These are phyloP conservation scores for Phyllotreta cruciferae DNA, from an alignment of 2,888 invertebrate species.

Conservation along the genomic window DNA sequence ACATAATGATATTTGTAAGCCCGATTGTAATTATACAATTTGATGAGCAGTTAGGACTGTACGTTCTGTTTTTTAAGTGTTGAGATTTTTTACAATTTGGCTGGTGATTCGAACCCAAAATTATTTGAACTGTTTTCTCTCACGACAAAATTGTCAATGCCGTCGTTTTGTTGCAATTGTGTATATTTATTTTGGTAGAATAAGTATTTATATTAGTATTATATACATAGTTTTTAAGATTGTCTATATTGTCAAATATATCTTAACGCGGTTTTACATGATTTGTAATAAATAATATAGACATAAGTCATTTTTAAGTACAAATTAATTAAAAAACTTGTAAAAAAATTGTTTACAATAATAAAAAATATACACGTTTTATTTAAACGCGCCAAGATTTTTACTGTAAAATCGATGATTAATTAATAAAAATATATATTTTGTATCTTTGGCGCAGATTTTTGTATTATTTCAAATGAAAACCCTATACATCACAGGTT, in stretches of 20 bases:
- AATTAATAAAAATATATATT: conserved; percentile 55
- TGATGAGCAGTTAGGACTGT: conserved; percentile 19
- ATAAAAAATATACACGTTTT: conserved; percentile 49
- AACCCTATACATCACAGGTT: no score
- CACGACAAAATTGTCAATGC: conserved; percentile 31
- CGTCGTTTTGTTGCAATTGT: conserved; percentile 40
- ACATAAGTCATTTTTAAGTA: conserved; percentile 58
- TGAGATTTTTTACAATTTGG: conserved; percentile 19
- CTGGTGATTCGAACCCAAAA: conserved; percentile 25
- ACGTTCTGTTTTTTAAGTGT: conserved; percentile 14
- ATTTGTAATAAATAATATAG: conserved; percentile 56
- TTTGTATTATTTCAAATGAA: conserved; percentile 44
- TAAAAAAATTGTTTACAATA: conserved; percentile 50
- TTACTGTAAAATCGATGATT: conserved; percentile 52
- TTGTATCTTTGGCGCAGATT: conserved; percentile 55
- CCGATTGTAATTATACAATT: conserved; percentile 28
- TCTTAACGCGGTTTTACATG: conserved; percentile 53
- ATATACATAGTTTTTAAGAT: conserved; percentile 54
- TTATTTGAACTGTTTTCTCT: conserved; percentile 26
- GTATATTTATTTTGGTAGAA: conserved; percentile 50
- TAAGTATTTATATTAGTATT: conserved; percentile 56
- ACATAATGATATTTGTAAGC: conserved; percentile 16
- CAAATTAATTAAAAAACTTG: conserved; percentile 54
- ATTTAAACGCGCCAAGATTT: conserved; percentile 54
- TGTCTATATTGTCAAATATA: conserved; percentile 53